A percentile compares a stretch with the other conserved stretches of the same genome.
phyloP scores from a whole-genome alignment of 2,888 invertebrate genomes.

The Halictus ligatus region DNA sequence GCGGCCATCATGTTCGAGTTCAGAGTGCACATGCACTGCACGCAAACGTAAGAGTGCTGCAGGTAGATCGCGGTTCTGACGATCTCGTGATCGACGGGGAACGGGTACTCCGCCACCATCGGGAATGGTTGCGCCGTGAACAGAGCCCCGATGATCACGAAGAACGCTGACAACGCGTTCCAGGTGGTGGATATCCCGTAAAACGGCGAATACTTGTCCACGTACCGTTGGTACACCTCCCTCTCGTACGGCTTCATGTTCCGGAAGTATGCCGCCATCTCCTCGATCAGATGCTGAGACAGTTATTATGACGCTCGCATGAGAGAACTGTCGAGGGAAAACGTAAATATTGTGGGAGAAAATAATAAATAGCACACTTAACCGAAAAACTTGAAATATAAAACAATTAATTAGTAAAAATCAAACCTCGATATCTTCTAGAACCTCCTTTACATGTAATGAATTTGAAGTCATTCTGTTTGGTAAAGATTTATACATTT shows the following conservation, averaged over 20 bases:
- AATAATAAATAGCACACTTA: too few species aligned
- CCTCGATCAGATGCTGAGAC: constrained; percentile 15
- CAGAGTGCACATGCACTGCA: constrained; percentile 2
- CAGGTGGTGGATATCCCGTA: neutral
- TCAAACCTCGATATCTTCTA: too few species aligned
- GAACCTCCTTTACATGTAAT: too few species aligned
- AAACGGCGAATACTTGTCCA: constrained; percentile 1
- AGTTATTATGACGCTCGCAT: too few species aligned
- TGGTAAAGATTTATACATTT: too few species aligned
- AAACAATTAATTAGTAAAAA: too few species aligned
- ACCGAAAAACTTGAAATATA: too few species aligned
- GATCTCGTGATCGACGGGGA: neutral
- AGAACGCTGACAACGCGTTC: neutral
- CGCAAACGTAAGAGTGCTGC: constrained; percentile 10
- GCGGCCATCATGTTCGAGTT: constrained; percentile 2
- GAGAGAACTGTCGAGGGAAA: too few species aligned
- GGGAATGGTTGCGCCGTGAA: neutral
- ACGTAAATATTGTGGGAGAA: too few species aligned
- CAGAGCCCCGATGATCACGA: constrained; percentile 3
- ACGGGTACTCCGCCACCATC: constrained; percentile 11
- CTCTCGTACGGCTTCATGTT: constrained; percentile 4
- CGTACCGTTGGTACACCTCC: neutral
- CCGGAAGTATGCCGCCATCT: neutral
- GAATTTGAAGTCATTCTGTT: too few species aligned
- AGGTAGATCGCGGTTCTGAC: neutral